These are phyloP conservation scores for Heterodera carotae DNA, from an alignment of 1,140 invertebrate genomes.

Conservation along the genomic window DNA sequence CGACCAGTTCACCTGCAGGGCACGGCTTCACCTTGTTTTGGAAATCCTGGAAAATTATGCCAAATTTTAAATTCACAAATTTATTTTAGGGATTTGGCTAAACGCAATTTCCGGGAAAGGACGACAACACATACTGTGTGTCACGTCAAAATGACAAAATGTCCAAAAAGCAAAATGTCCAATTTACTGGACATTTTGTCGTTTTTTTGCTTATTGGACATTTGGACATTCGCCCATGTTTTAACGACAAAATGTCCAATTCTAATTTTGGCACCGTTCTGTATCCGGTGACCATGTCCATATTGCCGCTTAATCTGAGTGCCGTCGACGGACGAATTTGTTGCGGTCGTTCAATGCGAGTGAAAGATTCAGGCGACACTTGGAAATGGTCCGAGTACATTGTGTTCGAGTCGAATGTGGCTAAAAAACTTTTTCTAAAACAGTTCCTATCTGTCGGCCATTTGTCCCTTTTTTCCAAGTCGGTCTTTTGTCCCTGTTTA, in stretches of 20 bases:
- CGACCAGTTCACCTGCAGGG: slow-evolving; percentile 35
- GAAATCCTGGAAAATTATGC: neutral
- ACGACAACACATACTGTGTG: no score
- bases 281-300: slow-evolving; percentile 24
- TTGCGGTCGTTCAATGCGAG: neutral
- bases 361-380: slow-evolving; percentile 1
- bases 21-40: slow-evolving; percentile 15
- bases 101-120: no score
- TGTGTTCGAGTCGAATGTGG: slow-evolving; percentile 14
- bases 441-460: neutral
- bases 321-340: slow-evolving; percentile 21
- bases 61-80: no score
- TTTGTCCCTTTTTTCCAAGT: no score
- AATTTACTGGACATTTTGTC: no score
- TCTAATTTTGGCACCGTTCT: slow-evolving; percentile 3
- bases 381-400: slow-evolving; percentile 20
- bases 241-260: neutral
- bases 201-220: no score
- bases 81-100: no score
- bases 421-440: neutral
- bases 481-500: neutral
- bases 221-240: no score
- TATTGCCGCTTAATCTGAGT: slow-evolving; percentile 8
- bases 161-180: no score
- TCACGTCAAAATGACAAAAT: no score